A percentile compares a stretch with the other conserved stretches of the same genome.
phyloP scores from a whole-genome alignment of 2,797 vertebrate genomes.

The Lerista edwardsae region DNA sequence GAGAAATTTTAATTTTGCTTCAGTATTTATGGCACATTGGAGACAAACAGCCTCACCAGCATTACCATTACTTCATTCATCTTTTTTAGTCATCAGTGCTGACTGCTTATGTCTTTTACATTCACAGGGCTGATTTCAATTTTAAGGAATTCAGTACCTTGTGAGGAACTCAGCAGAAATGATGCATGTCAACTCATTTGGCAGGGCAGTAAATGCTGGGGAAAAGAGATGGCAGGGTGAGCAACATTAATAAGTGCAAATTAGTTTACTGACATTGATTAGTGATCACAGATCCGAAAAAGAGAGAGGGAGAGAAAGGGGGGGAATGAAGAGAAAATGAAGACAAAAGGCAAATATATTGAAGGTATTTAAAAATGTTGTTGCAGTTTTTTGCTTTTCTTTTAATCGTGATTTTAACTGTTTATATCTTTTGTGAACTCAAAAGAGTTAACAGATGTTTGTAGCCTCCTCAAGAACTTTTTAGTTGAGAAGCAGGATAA shows the following conservation, averaged over 20 bases:
- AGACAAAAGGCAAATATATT: slow-evolving; percentile 6
- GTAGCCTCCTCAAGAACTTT: neutral
- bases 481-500: neutral
- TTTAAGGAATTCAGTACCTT: slow-evolving; percentile 65
- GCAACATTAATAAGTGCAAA: slow-evolving; percentile 57
- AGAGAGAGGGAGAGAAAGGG: slow-evolving; percentile 45
- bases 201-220: slow-evolving; percentile 59
- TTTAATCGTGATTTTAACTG: neutral
- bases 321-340: slow-evolving; percentile 37
- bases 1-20: slow-evolving; percentile 72
- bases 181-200: slow-evolving; percentile 66
- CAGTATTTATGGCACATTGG: slow-evolving; percentile 69
- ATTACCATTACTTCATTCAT: slow-evolving; percentile 66
- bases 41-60: slow-evolving; percentile 70
- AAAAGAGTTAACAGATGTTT: neutral
- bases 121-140: slow-evolving; percentile 69
- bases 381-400: neutral
- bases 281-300: slow-evolving; percentile 69
- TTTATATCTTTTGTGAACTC: neutral
- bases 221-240: neutral
- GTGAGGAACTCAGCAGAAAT: slow-evolving; percentile 63
- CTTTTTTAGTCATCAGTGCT: slow-evolving; percentile 74
- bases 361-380: neutral
- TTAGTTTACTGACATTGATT: slow-evolving; percentile 64
- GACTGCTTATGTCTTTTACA: slow-evolving; percentile 74